Evolutionary conservation across 2,888 invertebrate species (phyloP).

Genomic region (Mactromeris polynyma): DNA sequence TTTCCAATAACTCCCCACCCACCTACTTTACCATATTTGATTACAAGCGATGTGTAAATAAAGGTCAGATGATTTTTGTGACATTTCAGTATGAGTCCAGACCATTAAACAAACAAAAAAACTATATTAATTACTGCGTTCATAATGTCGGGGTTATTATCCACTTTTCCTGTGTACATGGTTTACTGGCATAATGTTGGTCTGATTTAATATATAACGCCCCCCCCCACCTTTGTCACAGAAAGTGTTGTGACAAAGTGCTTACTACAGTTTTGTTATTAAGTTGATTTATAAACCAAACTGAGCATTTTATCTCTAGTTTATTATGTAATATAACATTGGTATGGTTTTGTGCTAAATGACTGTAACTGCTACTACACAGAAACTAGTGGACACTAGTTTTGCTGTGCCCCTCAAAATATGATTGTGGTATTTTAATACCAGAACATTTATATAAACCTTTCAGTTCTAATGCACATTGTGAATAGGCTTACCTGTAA

Average conservation of each 20-base stretch:
- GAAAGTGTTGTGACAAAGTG: neutral
- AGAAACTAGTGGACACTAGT: too few species aligned
- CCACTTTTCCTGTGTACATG: neutral
- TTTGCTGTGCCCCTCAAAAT: too few species aligned
- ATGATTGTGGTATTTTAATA: too few species aligned
- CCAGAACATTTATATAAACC: neutral
- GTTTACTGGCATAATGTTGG: neutral
- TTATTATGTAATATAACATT: too few species aligned
- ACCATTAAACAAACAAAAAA: constrained; percentile 9
- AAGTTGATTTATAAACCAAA: too few species aligned
- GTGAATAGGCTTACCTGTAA: neutral
- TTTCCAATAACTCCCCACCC: constrained; percentile 1
- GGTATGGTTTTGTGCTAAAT: too few species aligned
- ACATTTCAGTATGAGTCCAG: neutral
- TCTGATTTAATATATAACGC: neutral
- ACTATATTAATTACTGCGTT: neutral
- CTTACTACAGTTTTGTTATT: too few species aligned
- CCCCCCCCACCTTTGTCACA: neutral
- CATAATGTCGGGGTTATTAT: constrained; percentile 1
- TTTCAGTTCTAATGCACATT: neutral
- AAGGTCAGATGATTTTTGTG: neutral
- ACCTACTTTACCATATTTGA: neutral
- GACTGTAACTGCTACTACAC: too few species aligned
- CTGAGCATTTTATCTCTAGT: too few species aligned
- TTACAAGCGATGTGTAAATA: neutral